These are phyloP conservation scores for Myrmecophaga tridactyla DNA, from an alignment of 2,113 vertebrate species.

Conservation along the genomic window DNA sequence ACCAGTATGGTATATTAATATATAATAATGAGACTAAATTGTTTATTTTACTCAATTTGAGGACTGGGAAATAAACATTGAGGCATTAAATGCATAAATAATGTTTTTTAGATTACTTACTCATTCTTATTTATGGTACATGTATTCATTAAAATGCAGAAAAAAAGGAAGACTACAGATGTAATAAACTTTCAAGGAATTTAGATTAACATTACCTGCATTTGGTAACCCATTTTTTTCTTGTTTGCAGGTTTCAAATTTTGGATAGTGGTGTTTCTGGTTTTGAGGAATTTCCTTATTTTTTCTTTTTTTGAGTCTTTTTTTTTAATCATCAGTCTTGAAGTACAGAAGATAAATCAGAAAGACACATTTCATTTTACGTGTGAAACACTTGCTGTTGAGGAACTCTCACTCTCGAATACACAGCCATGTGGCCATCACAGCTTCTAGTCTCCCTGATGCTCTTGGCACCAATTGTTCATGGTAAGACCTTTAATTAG, in stretches of 20 bases:
- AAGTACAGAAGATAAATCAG: conserved; percentile 69
- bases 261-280: conserved; percentile 76
- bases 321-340: conserved; percentile 71
- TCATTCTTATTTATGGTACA: not conserved
- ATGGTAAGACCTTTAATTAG: conserved; percentile 86
- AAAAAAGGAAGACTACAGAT: not conserved
- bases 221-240: conserved; percentile 30
- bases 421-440: conserved; percentile 93
- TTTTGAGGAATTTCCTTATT: conserved; percentile 48
- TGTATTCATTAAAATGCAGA: not conserved
- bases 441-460: conserved; percentile 90
- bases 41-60: not conserved
- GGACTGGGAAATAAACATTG: not conserved
- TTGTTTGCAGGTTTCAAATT: conserved; percentile 80
- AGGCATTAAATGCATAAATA: not conserved
- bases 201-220: not conserved
- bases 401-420: conserved; percentile 79
- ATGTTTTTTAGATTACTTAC: not conserved
- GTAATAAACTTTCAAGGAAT: not conserved
- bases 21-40: not conserved
- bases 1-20: not conserved
- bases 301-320: conserved; percentile 10
- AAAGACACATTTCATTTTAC: conserved; percentile 78
- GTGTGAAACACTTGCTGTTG: conserved; percentile 80
- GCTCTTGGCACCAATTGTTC: conserved; percentile 87